phyloP scores from a whole-genome alignment of 2,888 invertebrate species.

The Homarus gammarus region DNA sequence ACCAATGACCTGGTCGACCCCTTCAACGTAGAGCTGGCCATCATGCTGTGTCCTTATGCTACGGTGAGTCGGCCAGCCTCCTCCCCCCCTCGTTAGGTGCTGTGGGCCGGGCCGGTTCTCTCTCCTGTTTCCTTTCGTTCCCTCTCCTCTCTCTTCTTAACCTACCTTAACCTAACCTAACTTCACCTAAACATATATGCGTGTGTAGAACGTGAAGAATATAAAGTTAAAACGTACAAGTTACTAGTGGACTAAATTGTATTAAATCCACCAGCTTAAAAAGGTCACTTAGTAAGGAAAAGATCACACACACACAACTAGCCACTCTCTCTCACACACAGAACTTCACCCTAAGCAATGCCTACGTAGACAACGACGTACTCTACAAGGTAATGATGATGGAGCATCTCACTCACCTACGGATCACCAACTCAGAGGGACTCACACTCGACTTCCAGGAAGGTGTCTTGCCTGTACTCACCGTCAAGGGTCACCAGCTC shows the following conservation, averaged over 20 bases:
- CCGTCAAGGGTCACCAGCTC: conserved; percentile 78
- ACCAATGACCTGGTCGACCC: conserved; percentile 37
- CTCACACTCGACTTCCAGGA: conserved; percentile 78
- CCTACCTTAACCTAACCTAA: background rate
- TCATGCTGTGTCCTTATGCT: conserved; percentile 42
- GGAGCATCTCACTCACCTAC: conserved; percentile 76
- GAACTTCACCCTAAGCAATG: conserved; percentile 77
- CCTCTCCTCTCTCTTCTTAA: background rate
- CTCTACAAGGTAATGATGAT: conserved; percentile 77
- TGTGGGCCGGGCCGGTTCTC: too few relatives aligned
- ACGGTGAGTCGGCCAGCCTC: conserved; percentile 42
- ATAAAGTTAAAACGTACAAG: too few relatives aligned
- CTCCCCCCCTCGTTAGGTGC: too few relatives aligned
- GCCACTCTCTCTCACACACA: conserved; percentile 22
- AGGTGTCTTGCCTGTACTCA: conserved; percentile 78
- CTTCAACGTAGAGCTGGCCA: conserved; percentile 32
- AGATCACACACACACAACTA: background rate
- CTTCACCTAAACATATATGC: background rate
- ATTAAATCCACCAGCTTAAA: background rate
- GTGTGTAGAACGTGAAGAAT: too few relatives aligned
- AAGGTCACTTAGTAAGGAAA: background rate
- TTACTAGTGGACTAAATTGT: too few relatives aligned
- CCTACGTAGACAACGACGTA: conserved; percentile 78
- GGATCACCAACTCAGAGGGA: conserved; percentile 78
- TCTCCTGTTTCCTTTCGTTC: background rate